Evolutionary conservation across 2,888 invertebrate species (phyloP), one percentile per base, ranked within the genome.

Genomic region (Camponotus fellah): DNA sequence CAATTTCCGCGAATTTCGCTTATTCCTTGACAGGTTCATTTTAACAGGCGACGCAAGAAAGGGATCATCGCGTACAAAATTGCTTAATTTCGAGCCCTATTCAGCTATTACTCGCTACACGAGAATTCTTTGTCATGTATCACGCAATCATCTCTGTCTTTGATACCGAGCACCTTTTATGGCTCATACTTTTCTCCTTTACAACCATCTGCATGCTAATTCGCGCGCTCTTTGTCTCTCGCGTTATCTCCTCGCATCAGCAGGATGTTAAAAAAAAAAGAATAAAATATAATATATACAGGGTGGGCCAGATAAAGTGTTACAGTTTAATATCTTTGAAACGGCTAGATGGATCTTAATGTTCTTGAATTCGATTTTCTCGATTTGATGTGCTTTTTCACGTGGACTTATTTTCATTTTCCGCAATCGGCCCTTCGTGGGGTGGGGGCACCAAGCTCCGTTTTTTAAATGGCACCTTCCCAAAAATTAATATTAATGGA

Each of bases 141-240:
- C 79, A 71, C 21, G 60, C 46, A 80, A 80, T 80, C 79, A 80
- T 37, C 79, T 60, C 34, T n/a, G 60, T 80, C 79, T 80, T 80
- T 80, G 79, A 80, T 60, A 60, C 46, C 34, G 72, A 72, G 72
- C 26, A 72, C 46, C 79, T 80, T 80, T 80, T 80, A 80, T 37
- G 37, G 46, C 34, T 12, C 34, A 34, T 46, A 43, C 68, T 80
- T 80, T 80, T 80, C 37, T 72, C 72, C 72, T 60, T 80, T 80
- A 80, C 72, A 60, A 60, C 46, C 34, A 80, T 80, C 79, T 72
- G 60, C 72, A 80, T 80, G 79, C 37, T 80, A 80, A 72, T 71
- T 80, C 60, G 46, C 72, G 26, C 26, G 21, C 58, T 56, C 60
- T 80, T 80, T 80, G 72, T 80, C 37, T 80, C 68, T 43, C 60